A percentile compares a stretch with the other conserved stretches of the same genome.
These are phyloP conservation scores for Helicoverpa assulta DNA, from an alignment of 2,888 invertebrate genomes.

Conservation along the genomic window DNA sequence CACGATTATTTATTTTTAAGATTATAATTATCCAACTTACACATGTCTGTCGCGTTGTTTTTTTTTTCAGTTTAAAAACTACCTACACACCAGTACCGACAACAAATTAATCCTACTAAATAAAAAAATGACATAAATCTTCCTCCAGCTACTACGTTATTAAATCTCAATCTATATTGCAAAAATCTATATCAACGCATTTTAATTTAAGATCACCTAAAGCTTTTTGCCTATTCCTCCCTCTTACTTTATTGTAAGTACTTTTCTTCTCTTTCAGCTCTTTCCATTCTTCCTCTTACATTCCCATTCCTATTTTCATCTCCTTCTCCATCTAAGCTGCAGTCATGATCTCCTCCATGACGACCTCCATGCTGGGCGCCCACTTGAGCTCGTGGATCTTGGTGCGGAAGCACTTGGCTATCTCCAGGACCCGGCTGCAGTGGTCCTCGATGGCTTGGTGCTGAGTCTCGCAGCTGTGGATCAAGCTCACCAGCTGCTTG, in stretches of 20 bases:
- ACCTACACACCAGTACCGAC: too few species aligned
- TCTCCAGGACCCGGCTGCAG: slow-evolving; percentile 74
- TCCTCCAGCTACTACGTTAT: neutral
- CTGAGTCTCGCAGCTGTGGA: slow-evolving; percentile 78
- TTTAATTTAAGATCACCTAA: neutral
- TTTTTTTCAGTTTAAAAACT: too few species aligned
- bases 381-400: slow-evolving; percentile 83
- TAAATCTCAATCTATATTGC: neutral
- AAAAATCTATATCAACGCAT: too few species aligned
- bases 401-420: slow-evolving; percentile 82
- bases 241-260: too few species aligned
- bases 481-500: slow-evolving; percentile 76
- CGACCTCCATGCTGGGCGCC: slow-evolving; percentile 81
- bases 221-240: neutral
- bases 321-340: slow-evolving; percentile 59
- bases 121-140: neutral
- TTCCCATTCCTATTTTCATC: neutral
- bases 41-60: neutral
- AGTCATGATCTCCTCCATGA: slow-evolving; percentile 80
- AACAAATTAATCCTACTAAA: neutral
- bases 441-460: slow-evolving; percentile 66
- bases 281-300: neutral
- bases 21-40: neutral
- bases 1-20: too few species aligned
- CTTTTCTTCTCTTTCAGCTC: neutral